phyloP scores from a whole-genome alignment of 2,888 invertebrate species.

The Eupithecia abbreviata region DNA sequence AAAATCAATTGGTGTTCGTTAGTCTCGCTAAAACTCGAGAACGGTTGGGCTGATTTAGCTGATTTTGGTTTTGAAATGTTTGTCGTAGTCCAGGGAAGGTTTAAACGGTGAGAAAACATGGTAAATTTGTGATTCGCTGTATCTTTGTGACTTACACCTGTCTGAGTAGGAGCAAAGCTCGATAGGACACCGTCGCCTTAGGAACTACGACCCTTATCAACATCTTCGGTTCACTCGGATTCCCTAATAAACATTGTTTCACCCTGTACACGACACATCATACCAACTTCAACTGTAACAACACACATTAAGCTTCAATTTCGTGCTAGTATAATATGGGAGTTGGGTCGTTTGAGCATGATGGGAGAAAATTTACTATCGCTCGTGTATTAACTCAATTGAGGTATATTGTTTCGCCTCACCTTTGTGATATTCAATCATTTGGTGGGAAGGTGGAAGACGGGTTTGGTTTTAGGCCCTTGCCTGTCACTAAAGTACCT shows the following conservation, averaged over 20 bases:
- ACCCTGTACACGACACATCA: constrained; percentile 48
- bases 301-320: constrained; percentile 32
- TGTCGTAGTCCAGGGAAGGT: too few relatives aligned
- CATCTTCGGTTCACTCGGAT: constrained; percentile 69
- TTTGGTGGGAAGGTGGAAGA: constrained; percentile 32
- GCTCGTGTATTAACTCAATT: constrained; percentile 69
- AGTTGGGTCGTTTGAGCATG: constrained; percentile 45
- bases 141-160: constrained; percentile 49
- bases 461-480: background rate
- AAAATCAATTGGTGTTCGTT: too few relatives aligned
- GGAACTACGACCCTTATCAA: constrained; percentile 79
- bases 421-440: constrained; percentile 71
- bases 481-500: background rate
- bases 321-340: constrained; percentile 9
- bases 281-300: constrained; percentile 47
- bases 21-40: too few relatives aligned
- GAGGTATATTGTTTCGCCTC: constrained; percentile 68
- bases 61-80: too few relatives aligned
- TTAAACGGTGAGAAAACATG: too few relatives aligned
- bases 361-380: constrained; percentile 66
- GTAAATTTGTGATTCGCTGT: constrained; percentile 35
- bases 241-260: constrained; percentile 70
- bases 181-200: constrained; percentile 72
- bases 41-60: too few relatives aligned
- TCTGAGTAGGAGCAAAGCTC: constrained; percentile 66